These are phyloP conservation scores for Pseudopleuronectes americanus DNA, from an alignment of 2,797 vertebrate species.

Conservation along the genomic window DNA sequence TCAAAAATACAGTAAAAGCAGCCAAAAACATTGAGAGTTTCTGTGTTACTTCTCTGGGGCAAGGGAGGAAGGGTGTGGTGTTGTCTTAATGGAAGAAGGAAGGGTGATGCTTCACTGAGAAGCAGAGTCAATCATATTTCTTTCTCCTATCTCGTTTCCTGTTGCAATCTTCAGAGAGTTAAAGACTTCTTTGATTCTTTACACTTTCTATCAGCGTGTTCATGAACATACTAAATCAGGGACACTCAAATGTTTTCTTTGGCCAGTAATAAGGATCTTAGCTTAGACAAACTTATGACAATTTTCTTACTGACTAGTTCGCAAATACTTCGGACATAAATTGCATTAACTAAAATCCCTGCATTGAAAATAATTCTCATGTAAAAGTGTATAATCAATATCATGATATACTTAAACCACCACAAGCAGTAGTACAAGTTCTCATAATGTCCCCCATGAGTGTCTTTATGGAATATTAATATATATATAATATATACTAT, in stretches of 20 bases:
- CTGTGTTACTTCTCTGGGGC: background rate
- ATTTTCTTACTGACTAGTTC: too few species aligned
- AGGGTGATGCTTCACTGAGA: conserved; percentile 34
- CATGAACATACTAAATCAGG: background rate
- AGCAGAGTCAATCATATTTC: background rate
- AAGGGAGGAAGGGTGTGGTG: conserved; percentile 62
- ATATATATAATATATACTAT: too few species aligned
- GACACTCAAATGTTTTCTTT: too few species aligned
- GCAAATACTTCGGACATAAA: too few species aligned
- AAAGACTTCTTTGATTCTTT: conserved; percentile 24
- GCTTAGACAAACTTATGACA: too few species aligned
- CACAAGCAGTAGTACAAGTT: too few species aligned
- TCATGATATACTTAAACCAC: too few species aligned
- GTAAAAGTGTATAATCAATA: background rate
- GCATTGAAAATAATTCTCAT: background rate
- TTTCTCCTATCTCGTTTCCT: conserved; percentile 30
- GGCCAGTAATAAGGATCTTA: too few species aligned
- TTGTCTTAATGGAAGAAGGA: conserved; percentile 19
- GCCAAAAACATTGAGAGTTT: background rate
- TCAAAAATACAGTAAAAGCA: background rate
- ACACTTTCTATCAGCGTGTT: background rate
- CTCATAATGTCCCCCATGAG: too few species aligned
- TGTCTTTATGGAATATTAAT: too few species aligned
- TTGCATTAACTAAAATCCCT: background rate
- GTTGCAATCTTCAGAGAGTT: background rate